Conservation (phyloP, 1,140 invertebrate genomes). For the Liolophura sinensis region DNA sequence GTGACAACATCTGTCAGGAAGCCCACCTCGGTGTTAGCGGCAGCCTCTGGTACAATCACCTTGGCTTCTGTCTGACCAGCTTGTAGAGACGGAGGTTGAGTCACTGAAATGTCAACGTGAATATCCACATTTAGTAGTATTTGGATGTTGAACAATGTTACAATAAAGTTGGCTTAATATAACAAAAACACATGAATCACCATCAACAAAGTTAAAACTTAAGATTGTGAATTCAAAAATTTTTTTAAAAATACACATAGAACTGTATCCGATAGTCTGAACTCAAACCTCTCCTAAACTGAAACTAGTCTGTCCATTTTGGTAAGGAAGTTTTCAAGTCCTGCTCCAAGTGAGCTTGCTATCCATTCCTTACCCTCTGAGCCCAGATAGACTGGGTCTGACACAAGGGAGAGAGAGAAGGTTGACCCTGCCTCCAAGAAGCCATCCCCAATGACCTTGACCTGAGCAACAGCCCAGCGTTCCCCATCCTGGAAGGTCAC, state of each 20-base stretch:
- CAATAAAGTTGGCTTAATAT: no score
- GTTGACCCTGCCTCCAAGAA: conserved; percentile 44
- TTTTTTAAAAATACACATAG: no score
- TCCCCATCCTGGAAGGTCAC: conserved; percentile 41
- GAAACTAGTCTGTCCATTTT: no score
- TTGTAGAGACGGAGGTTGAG: conserved; percentile 31
- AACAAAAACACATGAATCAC: no score
- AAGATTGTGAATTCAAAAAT: no score
- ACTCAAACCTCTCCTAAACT: no score
- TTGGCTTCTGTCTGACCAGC: conserved; percentile 27
- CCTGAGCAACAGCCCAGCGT: conserved; percentile 10
- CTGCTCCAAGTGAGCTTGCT: not conserved
- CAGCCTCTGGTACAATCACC: conserved; percentile 36
- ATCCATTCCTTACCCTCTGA: conserved; percentile 27
- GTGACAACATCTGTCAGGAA: conserved; percentile 28
- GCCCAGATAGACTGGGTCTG: conserved; percentile 38
- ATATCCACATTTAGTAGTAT: no score
- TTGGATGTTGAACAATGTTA: no score
- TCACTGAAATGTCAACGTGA: conserved; percentile 25
- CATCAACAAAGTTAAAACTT: no score
- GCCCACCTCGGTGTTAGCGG: conserved; percentile 49
- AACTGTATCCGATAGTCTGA: no score
- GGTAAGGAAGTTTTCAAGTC: no score
- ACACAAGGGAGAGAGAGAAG: conserved; percentile 40
- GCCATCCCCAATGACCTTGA: conserved; percentile 37